Evolutionary conservation across 2,888 invertebrate species (phyloP).

Genomic region (Phrixothrix hirtus): DNA sequence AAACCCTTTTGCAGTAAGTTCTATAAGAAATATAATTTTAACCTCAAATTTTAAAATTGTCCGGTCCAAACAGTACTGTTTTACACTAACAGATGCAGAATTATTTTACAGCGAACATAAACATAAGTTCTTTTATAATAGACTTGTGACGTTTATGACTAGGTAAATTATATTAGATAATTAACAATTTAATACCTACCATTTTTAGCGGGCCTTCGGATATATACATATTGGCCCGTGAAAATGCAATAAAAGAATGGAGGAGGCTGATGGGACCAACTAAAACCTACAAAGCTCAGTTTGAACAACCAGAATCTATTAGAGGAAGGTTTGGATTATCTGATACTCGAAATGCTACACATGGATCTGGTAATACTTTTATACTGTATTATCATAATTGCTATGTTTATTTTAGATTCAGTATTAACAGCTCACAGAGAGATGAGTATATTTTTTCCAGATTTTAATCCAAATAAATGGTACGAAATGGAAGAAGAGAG

Average conservation of each 20-base stretch:
- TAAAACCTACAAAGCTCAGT: constrained; percentile 80
- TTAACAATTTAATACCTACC: constrained; percentile 6
- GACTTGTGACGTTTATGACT: constrained; percentile 79
- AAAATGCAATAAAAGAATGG: constrained; percentile 80
- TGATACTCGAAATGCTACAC: constrained; percentile 92
- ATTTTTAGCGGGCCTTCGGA: constrained; percentile 80
- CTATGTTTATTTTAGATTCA: constrained; percentile 64
- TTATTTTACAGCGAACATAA: constrained; percentile 83
- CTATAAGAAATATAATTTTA: constrained; percentile 69
- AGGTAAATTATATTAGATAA: constrained; percentile 59
- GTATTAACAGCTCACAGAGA: constrained; percentile 73
- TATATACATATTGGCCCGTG: constrained; percentile 75
- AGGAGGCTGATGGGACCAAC: constrained; percentile 87
- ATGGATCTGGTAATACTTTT: constrained; percentile 77
- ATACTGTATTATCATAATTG: neutral
- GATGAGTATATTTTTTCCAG: constrained; percentile 82
- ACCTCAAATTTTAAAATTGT: constrained; percentile 74
- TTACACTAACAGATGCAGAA: constrained; percentile 68
- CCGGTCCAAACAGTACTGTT: constrained; percentile 65
- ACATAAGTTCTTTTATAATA: constrained; percentile 80
- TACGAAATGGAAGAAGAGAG: constrained; percentile 44
- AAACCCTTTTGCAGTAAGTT: constrained; percentile 71
- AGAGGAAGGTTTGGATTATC: constrained; percentile 86
- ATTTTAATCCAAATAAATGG: constrained; percentile 74
- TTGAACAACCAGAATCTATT: constrained; percentile 75